A percentile compares a stretch with the other conserved stretches of the same genome.
These are phyloP conservation scores for Mystacornis crossleyi DNA, from an alignment of 2,113 vertebrate genomes.

Conservation along the genomic window DNA sequence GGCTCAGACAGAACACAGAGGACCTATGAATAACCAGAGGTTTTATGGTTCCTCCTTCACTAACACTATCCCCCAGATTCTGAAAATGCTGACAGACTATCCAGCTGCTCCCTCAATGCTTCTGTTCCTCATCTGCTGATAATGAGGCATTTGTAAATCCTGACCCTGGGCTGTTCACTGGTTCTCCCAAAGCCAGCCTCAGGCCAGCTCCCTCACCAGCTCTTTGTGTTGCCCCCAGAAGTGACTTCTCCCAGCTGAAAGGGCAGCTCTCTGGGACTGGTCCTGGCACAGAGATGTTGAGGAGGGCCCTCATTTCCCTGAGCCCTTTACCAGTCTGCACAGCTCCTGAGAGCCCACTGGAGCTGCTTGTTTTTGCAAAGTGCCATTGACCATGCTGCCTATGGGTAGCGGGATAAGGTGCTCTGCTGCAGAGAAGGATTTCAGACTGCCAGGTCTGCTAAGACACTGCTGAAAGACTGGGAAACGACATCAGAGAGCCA, in stretches of 20 bases:
- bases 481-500: background rate
- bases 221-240: background rate
- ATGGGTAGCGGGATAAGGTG: fast-evolving
- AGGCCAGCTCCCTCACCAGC: background rate
- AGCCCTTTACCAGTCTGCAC: background rate
- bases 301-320: background rate
- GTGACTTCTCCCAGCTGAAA: background rate
- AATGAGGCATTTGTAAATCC: background rate
- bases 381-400: background rate
- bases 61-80: background rate
- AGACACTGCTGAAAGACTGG: background rate
- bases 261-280: background rate
- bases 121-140: background rate
- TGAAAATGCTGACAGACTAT: background rate
- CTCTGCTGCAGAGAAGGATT: background rate
- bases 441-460: background rate
- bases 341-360: background rate
- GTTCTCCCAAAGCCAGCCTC: background rate
- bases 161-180: background rate
- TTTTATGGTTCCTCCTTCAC: background rate
- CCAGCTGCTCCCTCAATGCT: conserved; percentile 6
- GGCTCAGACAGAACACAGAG: background rate
- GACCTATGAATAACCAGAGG: background rate
- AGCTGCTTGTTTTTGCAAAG: background rate
- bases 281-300: background rate